phyloP scores from a whole-genome alignment of 2,113 vertebrate genomes.

The Bettongia penicillata region DNA sequence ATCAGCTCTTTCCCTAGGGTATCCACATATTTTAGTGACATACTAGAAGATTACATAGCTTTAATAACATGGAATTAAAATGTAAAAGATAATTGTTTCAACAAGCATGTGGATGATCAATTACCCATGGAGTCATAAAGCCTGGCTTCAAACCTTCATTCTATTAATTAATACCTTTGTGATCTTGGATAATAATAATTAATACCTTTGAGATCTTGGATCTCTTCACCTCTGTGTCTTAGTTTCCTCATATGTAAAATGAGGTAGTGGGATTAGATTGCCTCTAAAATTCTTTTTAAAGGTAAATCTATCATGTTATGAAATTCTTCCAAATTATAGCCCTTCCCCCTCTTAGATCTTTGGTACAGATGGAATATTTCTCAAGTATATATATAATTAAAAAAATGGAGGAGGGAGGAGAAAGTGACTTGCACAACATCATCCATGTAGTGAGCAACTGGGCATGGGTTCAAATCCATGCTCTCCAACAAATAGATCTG shows the following conservation, averaged over 20 bases:
- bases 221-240: neutral
- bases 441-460: neutral
- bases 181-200: neutral
- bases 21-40: neutral
- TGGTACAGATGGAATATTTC: neutral
- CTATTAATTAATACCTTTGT: neutral
- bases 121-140: neutral
- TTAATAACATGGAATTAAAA: neutral
- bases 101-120: neutral
- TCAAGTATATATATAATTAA: neutral
- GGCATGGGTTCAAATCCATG: neutral
- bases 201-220: neutral
- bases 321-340: neutral
- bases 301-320: neutral
- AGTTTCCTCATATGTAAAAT: neutral
- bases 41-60: neutral
- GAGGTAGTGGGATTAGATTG: neutral
- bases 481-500: neutral
- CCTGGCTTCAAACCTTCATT: neutral
- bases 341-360: neutral
- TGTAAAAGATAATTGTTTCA: neutral
- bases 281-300: neutral
- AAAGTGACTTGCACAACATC: neutral
- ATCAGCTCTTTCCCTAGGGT: neutral
- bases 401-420: neutral